Evolutionary conservation across 2,888 invertebrate genomes (phyloP), one percentile per base, ranked within the genome.

Genomic region (Eristalinus sepulchralis): DNA sequence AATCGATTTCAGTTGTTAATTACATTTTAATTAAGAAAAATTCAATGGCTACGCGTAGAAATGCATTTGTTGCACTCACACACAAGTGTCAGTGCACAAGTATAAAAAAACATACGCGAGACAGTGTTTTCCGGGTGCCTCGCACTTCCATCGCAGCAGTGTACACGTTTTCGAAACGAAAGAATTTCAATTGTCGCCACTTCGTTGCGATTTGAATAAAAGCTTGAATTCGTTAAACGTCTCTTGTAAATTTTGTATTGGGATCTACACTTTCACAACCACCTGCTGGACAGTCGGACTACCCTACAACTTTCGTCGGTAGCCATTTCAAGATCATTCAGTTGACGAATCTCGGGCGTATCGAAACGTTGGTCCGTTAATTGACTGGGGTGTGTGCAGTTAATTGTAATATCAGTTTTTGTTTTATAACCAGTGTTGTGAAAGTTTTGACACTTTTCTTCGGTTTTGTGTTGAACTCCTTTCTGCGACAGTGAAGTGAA

Each of bases 171-270:
- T 4, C 5, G 57, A 24, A 27, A 10, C 13, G 6, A 55, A 55
- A 10, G 55, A 55, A 55, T 55, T 55, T 55, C 55, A 55, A 55
- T 55, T 55, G 22, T 0, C 55, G 5, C 24, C 57, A 17, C 57
- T 39, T 8, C 5, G 10, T 22, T 22, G 6, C 31, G 39, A 81
- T 70, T 81, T 81, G 47, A 72, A 80, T 67, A 73, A 80, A 73
- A 80, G 72, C 67, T 72, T 17, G 81, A 60, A 64, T 27, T 64
- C 27, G 67, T 59, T 53, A 22, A 60, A 76, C 55, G 57, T 33
- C 36, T 62, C 34, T 47, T 62, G n/a, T 39, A 57, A 59, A 17
- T 57, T 59, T 47, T 47, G 17, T 17, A 4, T 47, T 47, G n/a
- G 8, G 47, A 17, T 5, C 17, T 47, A 6, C 3, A 17, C 8